Base-by-base conservation (phyloP, 2,113 vertebrate genomes). In the Labeo catla region DNA sequence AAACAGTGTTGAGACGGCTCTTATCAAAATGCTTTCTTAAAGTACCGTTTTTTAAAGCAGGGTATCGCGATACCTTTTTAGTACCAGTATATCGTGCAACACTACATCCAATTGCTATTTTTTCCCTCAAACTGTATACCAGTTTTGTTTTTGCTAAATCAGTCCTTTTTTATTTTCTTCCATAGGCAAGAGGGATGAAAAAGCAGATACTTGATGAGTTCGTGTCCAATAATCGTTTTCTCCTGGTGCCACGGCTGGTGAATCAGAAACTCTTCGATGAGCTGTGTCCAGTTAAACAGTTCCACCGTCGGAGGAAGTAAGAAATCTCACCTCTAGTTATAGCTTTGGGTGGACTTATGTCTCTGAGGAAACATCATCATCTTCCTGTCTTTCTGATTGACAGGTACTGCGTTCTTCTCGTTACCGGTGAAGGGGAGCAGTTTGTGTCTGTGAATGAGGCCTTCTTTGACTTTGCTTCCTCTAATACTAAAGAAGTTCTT, bases 241-340 rank as follows among this genome's bases (percentile, higher is more conserved):
- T 99, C 1, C 88, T 97, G 89, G 97, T 95, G 2, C 92, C 98
- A 4, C 95, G 98, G 6, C 95, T 99, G 65, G 96, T 97, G 90
- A 98, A 90, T 93, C 98, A 99, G 94, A 96, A 94, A 93, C 89
- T 98, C 23, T 99, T 99, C 87, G 96, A 98, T 77, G 97, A 99
- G 88, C 95, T 99, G 83, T 99, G 98, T 92, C 97, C 98, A 0
- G 94, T 97, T 73, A 97, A 97, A 87, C 97, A 98, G 88, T 96
- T 97, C 86, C 98, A 98, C 90, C 94, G 97, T 0, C 96, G 97
- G 82, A 95, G 96, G 57, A 99, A 98, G 98, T 99, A 95, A 94
- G 97, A 84, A 15, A n/a, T 1, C 43, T 21, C 28, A 7, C 66
- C 47, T 34, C 4, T 39, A 21, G 21, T 7, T 34, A 7, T 57